These are phyloP conservation scores for Ophthalmolycus amberensis DNA, from an alignment of 2,113 vertebrate genomes.

Conservation along the genomic window DNA sequence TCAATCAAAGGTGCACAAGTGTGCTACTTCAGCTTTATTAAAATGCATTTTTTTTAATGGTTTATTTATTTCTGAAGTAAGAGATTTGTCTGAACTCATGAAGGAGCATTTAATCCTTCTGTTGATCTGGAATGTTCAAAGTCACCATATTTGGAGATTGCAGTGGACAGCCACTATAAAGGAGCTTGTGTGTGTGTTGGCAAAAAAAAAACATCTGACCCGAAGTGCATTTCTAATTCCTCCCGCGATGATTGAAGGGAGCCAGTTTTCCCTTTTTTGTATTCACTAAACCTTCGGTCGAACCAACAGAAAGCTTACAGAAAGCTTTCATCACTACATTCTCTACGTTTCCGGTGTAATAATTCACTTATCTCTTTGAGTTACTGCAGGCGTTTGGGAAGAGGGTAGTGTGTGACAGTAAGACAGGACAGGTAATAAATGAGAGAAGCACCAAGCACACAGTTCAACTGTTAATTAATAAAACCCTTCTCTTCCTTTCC, in stretches of 20 bases:
- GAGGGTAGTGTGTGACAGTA: background rate
- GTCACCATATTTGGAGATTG: constrained; percentile 2
- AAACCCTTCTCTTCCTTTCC: background rate
- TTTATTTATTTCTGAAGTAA: background rate
- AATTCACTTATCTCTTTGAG: background rate
- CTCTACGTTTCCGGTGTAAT: background rate
- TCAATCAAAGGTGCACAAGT: background rate
- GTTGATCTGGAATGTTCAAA: background rate
- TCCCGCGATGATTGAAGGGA: background rate
- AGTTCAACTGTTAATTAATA: background rate
- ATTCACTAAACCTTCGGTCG: background rate
- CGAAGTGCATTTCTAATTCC: background rate
- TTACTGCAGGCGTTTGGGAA: background rate
- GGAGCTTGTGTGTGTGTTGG: no score
- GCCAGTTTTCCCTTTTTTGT: background rate
- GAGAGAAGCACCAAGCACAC: background rate
- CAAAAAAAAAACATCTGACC: no score
- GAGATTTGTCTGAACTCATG: background rate
- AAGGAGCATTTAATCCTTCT: background rate
- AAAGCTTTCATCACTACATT: background rate
- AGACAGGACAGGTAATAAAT: background rate
- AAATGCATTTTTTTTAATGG: background rate
- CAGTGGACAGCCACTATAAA: background rate
- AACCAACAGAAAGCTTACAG: background rate
- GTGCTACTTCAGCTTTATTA: background rate